Base-by-base conservation (phyloP, 2,888 invertebrate species). In the Tenthredo mesomela region DNA sequence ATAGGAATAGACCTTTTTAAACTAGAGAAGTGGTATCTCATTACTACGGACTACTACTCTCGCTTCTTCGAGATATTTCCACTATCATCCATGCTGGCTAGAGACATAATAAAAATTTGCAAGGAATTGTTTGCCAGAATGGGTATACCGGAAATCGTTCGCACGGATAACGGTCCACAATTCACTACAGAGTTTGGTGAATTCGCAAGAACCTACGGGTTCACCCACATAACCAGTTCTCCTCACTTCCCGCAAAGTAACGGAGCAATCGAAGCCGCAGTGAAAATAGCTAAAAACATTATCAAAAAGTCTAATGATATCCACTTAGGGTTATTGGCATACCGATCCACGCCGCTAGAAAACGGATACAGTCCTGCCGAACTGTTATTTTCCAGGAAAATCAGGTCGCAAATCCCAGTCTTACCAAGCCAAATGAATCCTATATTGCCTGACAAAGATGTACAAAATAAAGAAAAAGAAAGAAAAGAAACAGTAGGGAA, bases 91-190 rank as follows among this genome's bases (percentile, higher is more conserved):
- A n/a, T n/a, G n/a, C 82, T 73, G 12, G 43, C 37, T 2, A 65
- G 50, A 43, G 33, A 54, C 12, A 85, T 84, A n/a, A 43, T 58
- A 29, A 80, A 71, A 40, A n/a, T n/a, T n/a, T 85, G 85, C 61
- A 78, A 88, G 85, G 82, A 70, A 50, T 37, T 75, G 2, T 85
- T 83, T 18, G 75, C 78, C 12, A 77, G 84, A 47, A 67, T 70
- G 84, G 89, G 89, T 12, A 86, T 89, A 21, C 87, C 88, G 10
- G 88, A 89, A 77, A 85, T 87, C 12, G 87, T 90, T n/a, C 83
- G 88, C 67, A 86, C 88, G n/a, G 89, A 89, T 85, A 88, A 88
- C 84, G 88, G 87, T 40, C 85, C 87, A 18, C 85, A 77, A 33
- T 85, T 85, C n/a, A n/a, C 54, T 40, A 37, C 67, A 10, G 77